Base-by-base conservation (phyloP, 1,140 invertebrate species). In the Caenorhabditis remanei region DNA sequence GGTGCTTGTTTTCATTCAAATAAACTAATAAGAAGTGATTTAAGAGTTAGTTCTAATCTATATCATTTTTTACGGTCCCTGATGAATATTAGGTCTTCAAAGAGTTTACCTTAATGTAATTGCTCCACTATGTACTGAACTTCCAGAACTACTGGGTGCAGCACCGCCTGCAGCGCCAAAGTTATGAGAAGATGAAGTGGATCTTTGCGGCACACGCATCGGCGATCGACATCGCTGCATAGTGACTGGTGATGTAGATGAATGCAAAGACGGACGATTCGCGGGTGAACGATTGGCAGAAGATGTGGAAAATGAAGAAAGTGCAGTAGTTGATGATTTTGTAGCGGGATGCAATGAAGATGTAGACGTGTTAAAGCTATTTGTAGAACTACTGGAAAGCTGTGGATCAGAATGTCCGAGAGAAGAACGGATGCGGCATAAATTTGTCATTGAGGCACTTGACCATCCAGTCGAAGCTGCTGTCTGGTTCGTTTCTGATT, bases 401-500 rank as follows among this genome's bases (percentile, higher is more conserved):
- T 92, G 91, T 19, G 91, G 91, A 87, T 92, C 91, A 19, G 92
- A 92, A 87, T 92, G 91, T 16, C 91, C 91, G 1, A 92, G 87
- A 19, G 90, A 90, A 32, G 71, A 83, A 16, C 91, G 90, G 32
- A 91, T 67, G 16, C 90, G 90, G 67, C 88, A 55, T 67, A 88
- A 46, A 83, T 90, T 90, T 55, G 87, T 79, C 41, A 87, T 79
- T 19, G 88, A 88, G 32, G 79, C 67, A 41, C 43, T 79, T 56
- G 85, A 50, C 85, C 55, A 79, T n/a, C 79, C 85, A 46, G 67
- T 41, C 4, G 83, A 84, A 5, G 71, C 71, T 24, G 71, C 71
- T 11, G 71, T 50, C 24, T 79, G 71, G 24, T 84, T 55, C 40
- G 55, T 84, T 61, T 84, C 83, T 14, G 46, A 11, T 11, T 16